Evolutionary conservation across 2,888 invertebrate genomes (phyloP).

Genomic region (Drosophila buzzatii): DNA sequence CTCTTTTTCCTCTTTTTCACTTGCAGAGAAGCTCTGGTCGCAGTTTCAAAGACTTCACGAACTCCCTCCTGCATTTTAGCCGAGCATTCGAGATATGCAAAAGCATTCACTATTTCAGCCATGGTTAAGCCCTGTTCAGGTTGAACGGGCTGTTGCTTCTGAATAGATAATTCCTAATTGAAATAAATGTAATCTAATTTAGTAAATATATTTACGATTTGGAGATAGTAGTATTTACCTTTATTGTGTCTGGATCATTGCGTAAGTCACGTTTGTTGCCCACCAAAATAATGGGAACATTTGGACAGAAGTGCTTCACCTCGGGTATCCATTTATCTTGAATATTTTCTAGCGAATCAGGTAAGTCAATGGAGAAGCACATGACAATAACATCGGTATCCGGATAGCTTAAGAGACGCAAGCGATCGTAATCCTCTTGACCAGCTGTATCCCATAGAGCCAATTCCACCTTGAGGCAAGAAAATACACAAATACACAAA

Average conservation of each 20-base stretch:
- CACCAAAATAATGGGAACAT: conserved; percentile 98
- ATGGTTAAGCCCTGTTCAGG: conserved; percentile 97
- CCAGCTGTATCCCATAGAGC: conserved; percentile 99
- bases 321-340: conserved; percentile 99
- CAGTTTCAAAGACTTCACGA: conserved; percentile 99
- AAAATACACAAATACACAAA: not conserved
- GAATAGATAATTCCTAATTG: conserved; percentile 92
- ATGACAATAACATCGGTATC: conserved; percentile 99
- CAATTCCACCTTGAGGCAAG: conserved; percentile 89
- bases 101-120: conserved; percentile 99
- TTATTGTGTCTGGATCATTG: conserved; percentile 95
- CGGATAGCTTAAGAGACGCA: conserved; percentile 97
- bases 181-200: not conserved
- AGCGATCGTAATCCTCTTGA: conserved; percentile 98
- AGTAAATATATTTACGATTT: not conserved
- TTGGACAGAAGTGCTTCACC: conserved; percentile 98
- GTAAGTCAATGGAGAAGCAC: conserved; percentile 99
- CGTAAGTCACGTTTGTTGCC: conserved; percentile 99
- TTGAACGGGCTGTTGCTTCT: conserved; percentile 98
- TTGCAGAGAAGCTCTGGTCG: conserved; percentile 95
- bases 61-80: conserved; percentile 99
- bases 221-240: conserved; percentile 78
- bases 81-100: conserved; percentile 98
- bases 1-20: conserved; percentile 94
- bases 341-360: conserved; percentile 99